Conservation (phyloP, 2,888 invertebrate genomes). For the Coenonympha arcania region DNA sequence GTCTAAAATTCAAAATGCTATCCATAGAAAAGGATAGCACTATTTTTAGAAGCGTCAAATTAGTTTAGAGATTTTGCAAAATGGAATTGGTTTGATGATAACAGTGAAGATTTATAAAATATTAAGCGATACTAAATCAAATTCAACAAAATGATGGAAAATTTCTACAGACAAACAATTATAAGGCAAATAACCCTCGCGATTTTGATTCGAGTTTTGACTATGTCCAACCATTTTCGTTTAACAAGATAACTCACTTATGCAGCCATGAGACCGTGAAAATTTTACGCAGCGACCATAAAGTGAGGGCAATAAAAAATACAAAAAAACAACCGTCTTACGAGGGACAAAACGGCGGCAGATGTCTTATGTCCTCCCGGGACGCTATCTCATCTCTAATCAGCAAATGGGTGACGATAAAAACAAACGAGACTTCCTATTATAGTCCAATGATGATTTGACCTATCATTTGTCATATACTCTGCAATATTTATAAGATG, state of each 20-base stretch:
- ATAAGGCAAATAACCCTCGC: background rate
- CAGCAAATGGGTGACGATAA: constrained; percentile 10
- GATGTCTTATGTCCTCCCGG: constrained; percentile 12
- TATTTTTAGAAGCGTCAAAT: too few species aligned
- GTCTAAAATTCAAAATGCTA: too few species aligned
- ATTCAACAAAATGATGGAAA: background rate
- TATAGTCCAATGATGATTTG: background rate
- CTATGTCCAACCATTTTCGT: background rate
- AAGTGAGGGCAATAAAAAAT: constrained; percentile 17
- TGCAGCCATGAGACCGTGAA: constrained; percentile 7
- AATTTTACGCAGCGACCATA: constrained; percentile 15
- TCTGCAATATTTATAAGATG: too few species aligned
- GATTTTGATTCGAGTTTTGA: background rate
- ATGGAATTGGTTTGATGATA: too few species aligned
- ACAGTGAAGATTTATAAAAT: too few species aligned
- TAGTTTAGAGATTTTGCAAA: too few species aligned
- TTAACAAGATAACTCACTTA: constrained; percentile 5
- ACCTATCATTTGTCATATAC: too few species aligned
- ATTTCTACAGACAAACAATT: background rate
- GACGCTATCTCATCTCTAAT: constrained; percentile 13
- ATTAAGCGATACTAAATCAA: too few species aligned
- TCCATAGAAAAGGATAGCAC: too few species aligned
- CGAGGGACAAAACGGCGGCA: constrained; percentile 15
- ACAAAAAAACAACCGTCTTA: constrained; percentile 20
- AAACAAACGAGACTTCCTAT: background rate